These are phyloP conservation scores for Masticophis lateralis DNA, from an alignment of 2,797 vertebrate species.

Conservation along the genomic window DNA sequence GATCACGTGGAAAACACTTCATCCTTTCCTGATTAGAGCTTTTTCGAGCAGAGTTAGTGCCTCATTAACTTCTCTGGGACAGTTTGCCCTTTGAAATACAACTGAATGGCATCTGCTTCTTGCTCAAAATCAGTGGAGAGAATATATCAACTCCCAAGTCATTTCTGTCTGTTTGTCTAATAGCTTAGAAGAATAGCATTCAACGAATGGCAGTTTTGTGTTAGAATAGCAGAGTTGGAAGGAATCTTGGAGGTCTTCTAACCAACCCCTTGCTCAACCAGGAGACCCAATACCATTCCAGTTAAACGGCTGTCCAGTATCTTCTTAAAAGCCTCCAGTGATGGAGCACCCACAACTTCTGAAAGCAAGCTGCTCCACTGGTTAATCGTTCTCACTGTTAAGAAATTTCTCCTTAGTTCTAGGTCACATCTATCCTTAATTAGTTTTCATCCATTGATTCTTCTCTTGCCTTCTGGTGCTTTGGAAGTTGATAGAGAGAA, in stretches of 20 bases:
- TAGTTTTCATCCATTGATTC: background rate
- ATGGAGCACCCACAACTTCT: background rate
- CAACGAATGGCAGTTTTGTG: background rate
- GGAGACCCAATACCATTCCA: background rate
- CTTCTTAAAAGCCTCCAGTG: background rate
- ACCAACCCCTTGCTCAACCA: background rate
- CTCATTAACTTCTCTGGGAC: background rate
- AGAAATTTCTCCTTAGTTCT: background rate
- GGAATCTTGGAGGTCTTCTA: background rate
- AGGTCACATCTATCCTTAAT: background rate
- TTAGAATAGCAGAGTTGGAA: background rate
- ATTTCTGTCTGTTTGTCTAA: background rate
- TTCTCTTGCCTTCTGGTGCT: too few species aligned
- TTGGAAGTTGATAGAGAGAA: background rate
- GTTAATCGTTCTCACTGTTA: background rate
- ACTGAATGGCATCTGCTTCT: background rate
- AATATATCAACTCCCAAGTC: background rate
- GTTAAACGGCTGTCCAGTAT: background rate
- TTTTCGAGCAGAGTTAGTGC: background rate
- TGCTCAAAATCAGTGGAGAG: background rate
- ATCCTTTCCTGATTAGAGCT: background rate
- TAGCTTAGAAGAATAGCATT: background rate
- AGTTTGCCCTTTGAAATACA: background rate
- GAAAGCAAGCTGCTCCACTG: too few species aligned
- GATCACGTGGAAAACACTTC: background rate